Conservation (phyloP, 2,888 invertebrate genomes). For the Sarcophaga caerulescens region DNA sequence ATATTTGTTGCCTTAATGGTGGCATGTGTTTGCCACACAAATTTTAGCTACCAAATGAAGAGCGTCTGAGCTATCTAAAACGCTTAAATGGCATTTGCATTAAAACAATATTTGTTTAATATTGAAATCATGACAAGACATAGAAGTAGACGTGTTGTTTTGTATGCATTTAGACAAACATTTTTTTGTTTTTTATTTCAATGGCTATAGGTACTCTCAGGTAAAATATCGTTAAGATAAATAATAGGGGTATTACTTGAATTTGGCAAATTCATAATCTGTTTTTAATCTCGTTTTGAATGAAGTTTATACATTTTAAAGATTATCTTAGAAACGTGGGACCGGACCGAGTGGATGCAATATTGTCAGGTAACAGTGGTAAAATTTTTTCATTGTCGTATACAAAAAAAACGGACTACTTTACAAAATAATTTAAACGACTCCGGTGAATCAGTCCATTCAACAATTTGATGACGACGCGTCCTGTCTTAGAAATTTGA, state of each 20-base stretch:
- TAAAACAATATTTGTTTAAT: conserved; percentile 64
- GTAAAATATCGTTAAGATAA: conserved; percentile 2
- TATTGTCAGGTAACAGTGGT: too few species aligned
- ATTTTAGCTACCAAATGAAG: conserved; percentile 43
- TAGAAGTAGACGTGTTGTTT: conserved; percentile 29
- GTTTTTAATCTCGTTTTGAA: too few species aligned
- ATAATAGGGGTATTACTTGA: conserved; percentile 18
- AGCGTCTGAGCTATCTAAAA: conserved; percentile 5
- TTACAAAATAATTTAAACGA: too few species aligned
- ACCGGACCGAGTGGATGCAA: too few species aligned
- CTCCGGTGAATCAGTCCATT: too few species aligned
- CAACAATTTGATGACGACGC: too few species aligned
- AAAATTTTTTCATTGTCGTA: too few species aligned
- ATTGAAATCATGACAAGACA: conserved; percentile 60
- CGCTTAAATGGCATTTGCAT: conserved; percentile 56
- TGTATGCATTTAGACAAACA: background rate
- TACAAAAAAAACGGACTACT: too few species aligned
- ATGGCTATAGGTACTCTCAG: conserved; percentile 7
- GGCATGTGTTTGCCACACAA: conserved; percentile 59
- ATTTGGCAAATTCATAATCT: background rate
- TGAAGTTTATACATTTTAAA: too few species aligned
- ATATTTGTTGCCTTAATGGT: conserved; percentile 37
- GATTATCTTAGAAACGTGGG: too few species aligned
- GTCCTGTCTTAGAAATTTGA: too few species aligned
- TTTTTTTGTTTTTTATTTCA: conserved; percentile 1